Base-by-base conservation (phyloP, 2,888 invertebrate genomes). In the Plagiodera versicolora region DNA sequence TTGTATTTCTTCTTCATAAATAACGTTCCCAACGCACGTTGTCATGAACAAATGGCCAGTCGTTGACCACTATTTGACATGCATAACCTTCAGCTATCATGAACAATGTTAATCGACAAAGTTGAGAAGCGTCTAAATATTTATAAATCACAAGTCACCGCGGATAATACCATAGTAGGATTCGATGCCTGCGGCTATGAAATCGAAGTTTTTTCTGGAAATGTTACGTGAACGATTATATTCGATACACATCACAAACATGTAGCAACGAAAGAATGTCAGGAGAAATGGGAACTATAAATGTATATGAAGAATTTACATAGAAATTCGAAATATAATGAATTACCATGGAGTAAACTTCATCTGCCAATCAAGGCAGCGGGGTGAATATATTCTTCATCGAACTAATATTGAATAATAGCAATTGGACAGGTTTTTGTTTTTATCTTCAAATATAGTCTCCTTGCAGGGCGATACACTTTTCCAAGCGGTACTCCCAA, bases 31-130 rank as follows among this genome's bases (percentile, higher is more conserved):
- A 32, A 32, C 32, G 32, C 32, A 32, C 11, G 32, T 32, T 32
- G 32, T 32, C 32, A 32, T 32, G 32, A 52, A 39, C 35, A 52
- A 52, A 52, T 52, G 39, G 35, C 39, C 52, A 52, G 35, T 20
- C 35, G 52, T 20, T 35, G 52, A 52, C 52, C 19, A 39, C 20
- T 17, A 17, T 52, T 39, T 52, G 52, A 52, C 39, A 52, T 39
- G 52, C 52, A 52, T 39, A 52, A 52, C 52, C 52, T 52, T 52
- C 52, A 52, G 35, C 52, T 52, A 39, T 19, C 52, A 52, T 35
- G 20, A 52, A 39, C 39, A 39, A 39, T 20, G 20, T 35, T 39
- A 32, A 39, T 39, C 39, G 52, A 16, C 18, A 19, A 32, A 39
- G 19, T 52, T 52, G 52, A 52, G 39, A 20, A 18, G 39, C 39